These are phyloP conservation scores for Aix galericulata DNA, from an alignment of 2,113 vertebrate species.

Conservation along the genomic window DNA sequence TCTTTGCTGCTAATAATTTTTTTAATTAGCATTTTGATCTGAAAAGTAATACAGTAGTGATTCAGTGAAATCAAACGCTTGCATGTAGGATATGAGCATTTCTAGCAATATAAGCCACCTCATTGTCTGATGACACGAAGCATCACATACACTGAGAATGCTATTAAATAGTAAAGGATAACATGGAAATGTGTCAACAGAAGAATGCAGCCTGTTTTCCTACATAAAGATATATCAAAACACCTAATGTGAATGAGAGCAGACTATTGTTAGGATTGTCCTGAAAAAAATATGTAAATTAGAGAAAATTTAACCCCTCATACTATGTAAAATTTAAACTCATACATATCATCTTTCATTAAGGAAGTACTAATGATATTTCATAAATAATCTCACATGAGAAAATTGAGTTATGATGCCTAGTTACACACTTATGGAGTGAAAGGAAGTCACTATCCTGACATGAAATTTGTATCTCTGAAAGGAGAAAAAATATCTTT, in stretches of 20 bases:
- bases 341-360: not conserved
- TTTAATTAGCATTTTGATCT: constrained; percentile 86
- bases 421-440: not conserved
- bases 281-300: not conserved
- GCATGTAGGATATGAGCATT: not conserved
- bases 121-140: not conserved
- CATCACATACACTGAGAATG: not conserved
- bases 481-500: not conserved
- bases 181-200: not conserved
- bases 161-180: not conserved
- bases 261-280: not conserved
- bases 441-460: not conserved
- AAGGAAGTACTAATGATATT: not conserved
- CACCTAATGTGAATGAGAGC: not conserved
- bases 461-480: not conserved
- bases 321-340: not conserved
- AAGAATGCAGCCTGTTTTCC: not conserved
- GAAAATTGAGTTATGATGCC: not conserved
- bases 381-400: not conserved
- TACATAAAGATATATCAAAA: not conserved
- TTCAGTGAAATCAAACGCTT: not conserved
- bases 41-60: not conserved
- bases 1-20: constrained; percentile 83
- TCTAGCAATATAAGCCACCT: not conserved
- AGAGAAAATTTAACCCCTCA: not conserved